A percentile compares a stretch with the other conserved stretches of the same genome.
phyloP scores from a whole-genome alignment of 2,888 invertebrate species.

The Troides aeacus region DNA sequence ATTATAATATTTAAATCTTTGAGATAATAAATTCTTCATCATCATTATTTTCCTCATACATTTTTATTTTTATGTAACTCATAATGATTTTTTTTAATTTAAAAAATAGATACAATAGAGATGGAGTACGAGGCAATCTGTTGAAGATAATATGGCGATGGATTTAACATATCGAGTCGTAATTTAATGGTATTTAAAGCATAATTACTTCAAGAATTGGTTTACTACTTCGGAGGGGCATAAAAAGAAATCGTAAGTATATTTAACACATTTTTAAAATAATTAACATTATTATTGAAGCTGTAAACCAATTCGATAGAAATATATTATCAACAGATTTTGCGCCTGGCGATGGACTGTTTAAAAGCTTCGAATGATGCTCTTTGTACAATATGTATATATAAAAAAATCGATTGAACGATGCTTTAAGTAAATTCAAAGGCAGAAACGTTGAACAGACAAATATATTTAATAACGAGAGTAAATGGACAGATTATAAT shows the following conservation, averaged over 20 bases:
- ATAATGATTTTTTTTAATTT: background rate
- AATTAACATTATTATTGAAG: conserved; percentile 16
- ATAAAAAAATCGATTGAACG: background rate
- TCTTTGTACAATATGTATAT: background rate
- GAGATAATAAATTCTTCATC: background rate
- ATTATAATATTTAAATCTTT: conserved; percentile 36
- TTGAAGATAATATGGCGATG: conserved; percentile 37
- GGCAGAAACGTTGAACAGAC: conserved; percentile 16
- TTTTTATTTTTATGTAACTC: conserved; percentile 10
- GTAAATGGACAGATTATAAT: conserved; percentile 18
- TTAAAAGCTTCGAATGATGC: conserved; percentile 8
- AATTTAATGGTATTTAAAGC: conserved; percentile 35
- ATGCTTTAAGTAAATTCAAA: background rate
- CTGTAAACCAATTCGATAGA: conserved; percentile 51
- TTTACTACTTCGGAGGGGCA: conserved; percentile 31
- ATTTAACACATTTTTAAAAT: background rate
- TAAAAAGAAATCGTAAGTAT: conserved; percentile 26
- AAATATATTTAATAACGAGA: conserved; percentile 4
- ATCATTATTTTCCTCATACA: background rate
- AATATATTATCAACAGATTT: conserved; percentile 46
- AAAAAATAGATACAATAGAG: conserved; percentile 30
- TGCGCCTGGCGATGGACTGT: conserved; percentile 45
- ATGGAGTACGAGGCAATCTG: conserved; percentile 37
- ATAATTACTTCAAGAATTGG: conserved; percentile 35
- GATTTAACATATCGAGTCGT: conserved; percentile 35